Base-by-base conservation (phyloP, 2,888 invertebrate species). In the Mechanitis messenoides region DNA sequence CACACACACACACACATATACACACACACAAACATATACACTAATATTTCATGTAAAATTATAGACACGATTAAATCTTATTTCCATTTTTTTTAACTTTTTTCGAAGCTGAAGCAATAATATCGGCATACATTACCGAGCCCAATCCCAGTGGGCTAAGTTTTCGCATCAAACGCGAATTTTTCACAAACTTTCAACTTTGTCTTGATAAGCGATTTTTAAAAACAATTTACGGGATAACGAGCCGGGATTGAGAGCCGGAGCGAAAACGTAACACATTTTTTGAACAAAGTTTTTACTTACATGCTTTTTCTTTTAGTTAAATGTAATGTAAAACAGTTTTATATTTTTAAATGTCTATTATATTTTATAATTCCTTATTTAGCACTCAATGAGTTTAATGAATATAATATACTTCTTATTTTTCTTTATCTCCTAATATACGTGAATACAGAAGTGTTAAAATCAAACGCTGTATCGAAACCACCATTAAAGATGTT, bases 181-280 rank as follows among this genome's bases (percentile, higher is more conserved):
- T 70, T 73, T 72, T 68, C 66, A 61, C 67, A 65, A 78, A 75
- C 68, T 74, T 70, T 66, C 65, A 69, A 70, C 68, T 72, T 71
- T 78, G 79, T 79, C 79, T 78, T 77, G 78, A 80, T 81, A 80
- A 80, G 77, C 80, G 77, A 78, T 80, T 80, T 84, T 84, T 83
- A 81, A 78, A 83, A 83, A 81, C 79, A 82, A 81, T 83, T 82
- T 83, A 72, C 72, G 71, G 45, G 42, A 63, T 47, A 61, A 50
- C 50, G 31, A 50, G 50, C 31, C 50, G 50, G 50, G 50, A 50
- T 50, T 31, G 50, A 50, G 50, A 50, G 50, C 9, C 50, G 50
- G 31, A 9, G 31, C 31, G 50, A 31, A 50, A 50, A 50, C 50
- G 50, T 31, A 31, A 31, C 31, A 50, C 31, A 50, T 31, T 31